A percentile compares a stretch with the other conserved stretches of the same genome.
Conservation (phyloP, 2,888 invertebrate species). For the Shargacucullia verbasci region DNA sequence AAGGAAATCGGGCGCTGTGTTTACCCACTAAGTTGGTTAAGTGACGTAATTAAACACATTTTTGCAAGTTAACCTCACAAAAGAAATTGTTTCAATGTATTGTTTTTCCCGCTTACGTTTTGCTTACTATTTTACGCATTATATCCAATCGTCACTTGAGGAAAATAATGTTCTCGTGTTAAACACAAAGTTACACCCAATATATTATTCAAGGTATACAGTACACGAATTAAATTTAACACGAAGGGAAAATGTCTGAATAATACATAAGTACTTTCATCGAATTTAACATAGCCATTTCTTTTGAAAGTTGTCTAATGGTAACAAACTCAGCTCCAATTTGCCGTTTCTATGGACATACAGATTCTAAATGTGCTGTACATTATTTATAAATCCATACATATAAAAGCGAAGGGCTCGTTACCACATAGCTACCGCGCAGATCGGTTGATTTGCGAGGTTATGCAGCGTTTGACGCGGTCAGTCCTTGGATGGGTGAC, state of each 20-base stretch:
- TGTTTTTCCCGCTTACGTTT: constrained; percentile 3
- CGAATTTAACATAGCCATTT: constrained; percentile 23
- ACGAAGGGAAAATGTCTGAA: constrained; percentile 29
- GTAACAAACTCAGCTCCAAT: neutral
- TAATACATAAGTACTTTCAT: constrained; percentile 33
- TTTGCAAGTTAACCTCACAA: neutral
- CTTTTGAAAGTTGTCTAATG: constrained; percentile 13
- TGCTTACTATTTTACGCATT: neutral
- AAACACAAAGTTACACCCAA: constrained; percentile 2
- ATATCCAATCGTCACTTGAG: neutral
- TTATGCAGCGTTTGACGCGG: too few relatives aligned
- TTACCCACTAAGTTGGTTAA: too few relatives aligned
- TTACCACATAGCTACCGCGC: too few relatives aligned
- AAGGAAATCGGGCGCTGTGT: too few relatives aligned
- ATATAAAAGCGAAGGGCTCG: too few relatives aligned
- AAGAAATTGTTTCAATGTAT: neutral
- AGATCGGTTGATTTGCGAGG: too few relatives aligned
- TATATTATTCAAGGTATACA: constrained; percentile 27
- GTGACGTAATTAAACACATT: neutral
- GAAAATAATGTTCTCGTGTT: constrained; percentile 6
- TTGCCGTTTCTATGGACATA: neutral
- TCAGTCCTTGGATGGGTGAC: too few relatives aligned
- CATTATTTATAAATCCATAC: too few relatives aligned
- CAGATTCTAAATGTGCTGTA: too few relatives aligned
- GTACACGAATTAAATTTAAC: constrained; percentile 10